Base-by-base conservation (phyloP, 2,888 invertebrate genomes). In the Habrosyne pyritoides region DNA sequence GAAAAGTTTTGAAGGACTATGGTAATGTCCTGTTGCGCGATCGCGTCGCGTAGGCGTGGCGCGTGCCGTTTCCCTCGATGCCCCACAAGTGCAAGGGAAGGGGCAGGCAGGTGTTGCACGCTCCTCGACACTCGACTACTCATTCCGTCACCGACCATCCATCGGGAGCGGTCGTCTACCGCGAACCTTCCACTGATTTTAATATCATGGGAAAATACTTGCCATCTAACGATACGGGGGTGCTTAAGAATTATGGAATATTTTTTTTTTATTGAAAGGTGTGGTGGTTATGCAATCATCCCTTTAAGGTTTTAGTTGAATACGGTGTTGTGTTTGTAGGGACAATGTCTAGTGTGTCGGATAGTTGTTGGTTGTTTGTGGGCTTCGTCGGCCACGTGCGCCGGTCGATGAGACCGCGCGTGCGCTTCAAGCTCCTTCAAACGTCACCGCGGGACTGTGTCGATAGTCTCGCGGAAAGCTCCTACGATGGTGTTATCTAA, bases 21-120 rank as follows among this genome's bases (percentile, higher is more conserved):
- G 36, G n/a, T n/a, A 42, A 42, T 42, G 36, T 42, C 36, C 18
- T 14, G 18, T 42, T 14, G 18, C 14, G 14, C 7, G 8, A 14
- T 42, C 14, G 14, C 7, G 36, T 42, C 68, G 69, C 61, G 84
- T 79, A 81, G 88, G 87, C 86, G 86, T 82, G 86, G 80, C 83
- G 78, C 79, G 79, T 74, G 79, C 65, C 67, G 55, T 47, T 71
- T 73, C n/a, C 71, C 69, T 67, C 75, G 86, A 84, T 89, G 87
- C 92, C 91, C 85, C 87, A 87, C 92, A 89, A 90, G 88, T 90
- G 90, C 87, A 81, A 63, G 69, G 68, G 73, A 63, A 71, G 68
- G 71, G 66, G 70, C 63, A 63, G 77, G 81, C 86, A 87, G 87
- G 86, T 87, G 90, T 81, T 87, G 85, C 86, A 81, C 78, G 77